These are phyloP conservation scores for Diprion similis DNA, from an alignment of 1,140 invertebrate species.

Conservation along the genomic window DNA sequence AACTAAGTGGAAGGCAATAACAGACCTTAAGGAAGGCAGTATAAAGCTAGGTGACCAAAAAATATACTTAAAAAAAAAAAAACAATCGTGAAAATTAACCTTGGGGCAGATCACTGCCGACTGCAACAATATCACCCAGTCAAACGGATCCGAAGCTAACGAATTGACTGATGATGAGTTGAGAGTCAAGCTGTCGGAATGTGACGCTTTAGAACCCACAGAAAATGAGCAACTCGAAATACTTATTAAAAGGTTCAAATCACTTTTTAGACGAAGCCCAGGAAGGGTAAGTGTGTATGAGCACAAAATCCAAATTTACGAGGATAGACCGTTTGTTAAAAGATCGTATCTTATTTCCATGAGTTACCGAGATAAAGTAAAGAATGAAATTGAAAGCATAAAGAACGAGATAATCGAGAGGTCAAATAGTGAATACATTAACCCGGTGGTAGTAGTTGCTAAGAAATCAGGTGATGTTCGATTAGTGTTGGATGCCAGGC, in stretches of 20 bases:
- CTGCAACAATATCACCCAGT: background rate
- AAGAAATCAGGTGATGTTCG: constrained; percentile 40
- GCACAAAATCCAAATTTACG: constrained; percentile 22
- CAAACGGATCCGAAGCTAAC: background rate
- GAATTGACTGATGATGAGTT: background rate
- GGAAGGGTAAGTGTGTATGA: constrained; percentile 20
- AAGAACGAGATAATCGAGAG: constrained; percentile 36
- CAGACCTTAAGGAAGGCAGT: background rate
- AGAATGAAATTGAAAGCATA: constrained; percentile 29
- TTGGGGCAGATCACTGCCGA: too few species aligned
- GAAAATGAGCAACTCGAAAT: background rate
- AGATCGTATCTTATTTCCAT: constrained; percentile 33
- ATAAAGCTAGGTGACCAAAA: background rate
- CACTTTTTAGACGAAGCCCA: constrained; percentile 16
- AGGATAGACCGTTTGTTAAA: constrained; percentile 21
- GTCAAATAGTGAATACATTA: constrained; percentile 38
- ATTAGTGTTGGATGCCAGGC: constrained; percentile 44
- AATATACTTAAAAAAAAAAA: too few species aligned
- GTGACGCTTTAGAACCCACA: background rate
- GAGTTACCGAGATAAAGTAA: constrained; percentile 23
- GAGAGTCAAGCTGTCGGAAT: background rate
- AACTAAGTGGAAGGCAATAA: background rate
- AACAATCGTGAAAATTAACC: too few species aligned
- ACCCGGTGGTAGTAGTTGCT: constrained; percentile 38
- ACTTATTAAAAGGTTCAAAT: constrained; percentile 2